Evolutionary conservation across 53 echinoderm and acorn worm species (phyloP), one percentile per base, ranked within the genome.

Genomic region (Crossaster papposus): DNA sequence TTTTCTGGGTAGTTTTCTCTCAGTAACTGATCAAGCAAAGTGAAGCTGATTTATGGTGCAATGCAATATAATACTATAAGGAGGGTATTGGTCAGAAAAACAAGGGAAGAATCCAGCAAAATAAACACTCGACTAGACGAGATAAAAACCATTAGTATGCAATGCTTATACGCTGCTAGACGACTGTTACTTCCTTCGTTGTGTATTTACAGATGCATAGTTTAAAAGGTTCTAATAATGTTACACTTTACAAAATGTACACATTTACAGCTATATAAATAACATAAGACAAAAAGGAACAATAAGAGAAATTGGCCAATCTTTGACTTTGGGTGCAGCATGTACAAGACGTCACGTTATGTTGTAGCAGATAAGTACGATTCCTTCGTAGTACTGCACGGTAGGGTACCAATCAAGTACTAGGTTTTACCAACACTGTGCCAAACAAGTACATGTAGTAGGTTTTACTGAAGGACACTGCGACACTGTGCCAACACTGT

Each of bases 171-270:
- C 38, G 6, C 68, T 64, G 23, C 36, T 64, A 23, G 36, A 65
- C 38, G 13, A n/a, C 35, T 22, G 35, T 35, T 18, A 22, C 79
- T 54, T 54, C 33, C 0, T 80, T 24, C 9, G 58, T 87, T 77
- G 87, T 87, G 87, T 87, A 87, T 87, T 54, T 87, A 87, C 87
- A 87, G 75, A 87, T 87, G 87, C 87, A 87, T 87, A 87, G 87
- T 87, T 87, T 32, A 87, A 87, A 87, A 17, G 76, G 33, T 76
- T 76, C 58, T 75, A 76, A 36, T 77, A 12, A 35, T 44, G 9
- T 44, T 54, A 87, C 77, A 34, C 54, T 87, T 75, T 87, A 87
- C 87, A 87, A 62, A 72, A 35, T 62, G 77, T 87, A 77, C 77
- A 87, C 53, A 32, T 71, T 72, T 75, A 77, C 76, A 63, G 6